These are phyloP conservation scores for Polypedilum vanderplanki DNA, from an alignment of 1,140 invertebrate species.

Conservation along the genomic window DNA sequence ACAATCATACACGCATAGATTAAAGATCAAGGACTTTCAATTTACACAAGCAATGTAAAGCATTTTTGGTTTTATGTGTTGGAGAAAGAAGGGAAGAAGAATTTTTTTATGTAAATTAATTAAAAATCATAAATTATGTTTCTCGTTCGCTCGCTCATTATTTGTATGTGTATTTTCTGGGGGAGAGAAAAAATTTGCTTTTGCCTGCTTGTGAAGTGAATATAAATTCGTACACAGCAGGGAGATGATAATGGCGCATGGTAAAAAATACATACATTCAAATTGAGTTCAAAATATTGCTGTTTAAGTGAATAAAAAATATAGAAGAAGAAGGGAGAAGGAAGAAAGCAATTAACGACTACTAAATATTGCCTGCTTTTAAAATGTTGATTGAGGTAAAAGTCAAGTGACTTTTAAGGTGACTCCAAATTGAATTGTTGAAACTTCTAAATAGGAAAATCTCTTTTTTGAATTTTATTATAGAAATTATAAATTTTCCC, in stretches of 20 bases:
- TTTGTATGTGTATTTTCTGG: neutral
- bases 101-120: conserved; percentile 2
- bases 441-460: too few species aligned
- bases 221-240: neutral
- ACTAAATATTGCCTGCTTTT: neutral
- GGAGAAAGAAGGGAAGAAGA: too few species aligned
- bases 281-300: neutral
- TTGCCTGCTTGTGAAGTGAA: neutral
- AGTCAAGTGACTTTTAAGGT: too few species aligned
- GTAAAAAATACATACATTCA: neutral
- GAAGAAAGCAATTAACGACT: neutral
- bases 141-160: neutral
- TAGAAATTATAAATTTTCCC: too few species aligned
- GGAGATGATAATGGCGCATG: neutral
- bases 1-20: conserved; percentile 22
- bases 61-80: too few species aligned
- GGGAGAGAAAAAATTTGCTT: neutral
- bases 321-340: too few species aligned
- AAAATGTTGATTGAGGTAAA: too few species aligned
- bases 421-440: too few species aligned
- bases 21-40: conserved; percentile 9
- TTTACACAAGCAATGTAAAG: too few species aligned
- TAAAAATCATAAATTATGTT: conserved; percentile 29
- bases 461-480: too few species aligned
- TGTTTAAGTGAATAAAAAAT: too few species aligned